A percentile compares a stretch with the other conserved stretches of the same genome.
phyloP scores from a whole-genome alignment of 1,140 invertebrate genomes.

The Macrobrachium rosenbergii region DNA sequence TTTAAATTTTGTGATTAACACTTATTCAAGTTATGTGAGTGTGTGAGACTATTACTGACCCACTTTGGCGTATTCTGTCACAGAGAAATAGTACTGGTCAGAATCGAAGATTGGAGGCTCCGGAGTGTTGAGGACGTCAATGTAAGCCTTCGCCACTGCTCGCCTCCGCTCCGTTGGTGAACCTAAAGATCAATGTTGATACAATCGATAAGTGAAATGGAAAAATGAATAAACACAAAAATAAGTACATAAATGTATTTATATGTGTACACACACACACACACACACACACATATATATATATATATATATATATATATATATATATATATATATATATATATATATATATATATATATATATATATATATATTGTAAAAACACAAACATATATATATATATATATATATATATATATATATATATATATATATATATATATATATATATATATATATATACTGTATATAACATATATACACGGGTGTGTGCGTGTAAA shows the following conservation, averaged over 20 bases:
- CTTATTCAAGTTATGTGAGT: background rate
- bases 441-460: slow-evolving; percentile 18
- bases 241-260: too few species aligned
- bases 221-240: background rate
- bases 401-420: slow-evolving; percentile 5
- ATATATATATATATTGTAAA: background rate
- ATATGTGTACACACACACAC: too few species aligned
- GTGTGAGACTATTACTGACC: background rate
- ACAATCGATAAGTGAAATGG: background rate
- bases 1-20: too few species aligned
- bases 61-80: slow-evolving; percentile 2
- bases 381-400: background rate
- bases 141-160: background rate
- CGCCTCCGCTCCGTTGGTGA: background rate
- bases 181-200: background rate
- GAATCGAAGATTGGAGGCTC: slow-evolving; percentile 37
- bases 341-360: background rate
- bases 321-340: too few species aligned
- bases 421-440: slow-evolving; percentile 24
- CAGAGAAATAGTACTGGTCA: slow-evolving; percentile 8
- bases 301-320: too few species aligned
- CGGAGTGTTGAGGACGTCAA: background rate
- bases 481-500: background rate
- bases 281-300: too few species aligned
- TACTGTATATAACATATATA: background rate